Evolutionary conservation across 2,113 vertebrate genomes (phyloP).

Genomic region (Eublepharis macularius): DNA sequence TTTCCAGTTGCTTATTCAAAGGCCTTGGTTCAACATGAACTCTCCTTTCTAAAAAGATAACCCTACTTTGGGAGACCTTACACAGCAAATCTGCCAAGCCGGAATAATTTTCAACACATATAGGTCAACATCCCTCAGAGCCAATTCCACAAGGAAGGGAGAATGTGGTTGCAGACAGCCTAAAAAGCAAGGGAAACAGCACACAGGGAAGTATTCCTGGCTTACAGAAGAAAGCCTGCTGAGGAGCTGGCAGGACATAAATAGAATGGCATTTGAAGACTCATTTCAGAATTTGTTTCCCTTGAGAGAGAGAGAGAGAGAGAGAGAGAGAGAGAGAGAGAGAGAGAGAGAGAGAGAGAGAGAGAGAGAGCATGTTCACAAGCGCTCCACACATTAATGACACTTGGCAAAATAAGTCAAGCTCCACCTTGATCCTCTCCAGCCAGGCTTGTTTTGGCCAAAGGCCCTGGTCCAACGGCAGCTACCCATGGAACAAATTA

Average conservation of each 20-base stretch:
- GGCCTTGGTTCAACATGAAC: not conserved
- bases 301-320: too few relatives aligned
- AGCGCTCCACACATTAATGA: not conserved
- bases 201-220: not conserved
- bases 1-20: not conserved
- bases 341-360: too few relatives aligned
- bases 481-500: not conserved
- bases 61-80: not conserved
- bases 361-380: too few relatives aligned
- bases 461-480: not conserved
- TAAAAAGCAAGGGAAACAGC: not conserved
- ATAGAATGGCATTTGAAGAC: conserved; percentile 10
- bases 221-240: not conserved
- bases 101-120: not conserved
- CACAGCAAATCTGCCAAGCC: not conserved
- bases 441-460: not conserved
- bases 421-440: not conserved
- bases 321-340: too few relatives aligned
- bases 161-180: not conserved
- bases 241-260: not conserved
- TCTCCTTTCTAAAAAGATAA: not conserved
- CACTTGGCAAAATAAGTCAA: not conserved
- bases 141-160: not conserved
- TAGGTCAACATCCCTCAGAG: not conserved
- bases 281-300: not conserved